Percentiles rank a stretch among this genome's conserved stretches.
phyloP scores from a whole-genome alignment of 2,888 invertebrate species.

The Tortrix viridana region DNA sequence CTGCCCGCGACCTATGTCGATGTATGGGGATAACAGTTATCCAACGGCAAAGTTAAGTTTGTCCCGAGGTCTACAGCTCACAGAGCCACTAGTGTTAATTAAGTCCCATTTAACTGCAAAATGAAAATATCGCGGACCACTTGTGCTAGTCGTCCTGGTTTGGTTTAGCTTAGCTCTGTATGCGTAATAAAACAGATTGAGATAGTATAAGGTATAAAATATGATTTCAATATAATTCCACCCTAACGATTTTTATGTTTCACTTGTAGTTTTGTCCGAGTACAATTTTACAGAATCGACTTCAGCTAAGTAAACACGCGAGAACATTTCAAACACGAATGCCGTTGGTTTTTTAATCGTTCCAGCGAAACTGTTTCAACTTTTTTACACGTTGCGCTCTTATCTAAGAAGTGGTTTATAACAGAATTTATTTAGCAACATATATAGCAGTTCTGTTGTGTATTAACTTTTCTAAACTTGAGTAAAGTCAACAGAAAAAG shows the following conservation, averaged over 20 bases:
- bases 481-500: neutral
- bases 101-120: too few species aligned
- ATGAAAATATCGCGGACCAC: too few species aligned
- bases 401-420: neutral
- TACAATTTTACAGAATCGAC: neutral
- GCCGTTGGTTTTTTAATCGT: constrained; percentile 6
- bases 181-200: too few species aligned
- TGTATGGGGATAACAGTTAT: too few species aligned
- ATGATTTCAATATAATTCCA: neutral
- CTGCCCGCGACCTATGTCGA: too few species aligned
- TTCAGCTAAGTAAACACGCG: constrained; percentile 9
- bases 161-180: too few species aligned
- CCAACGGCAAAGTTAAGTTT: too few species aligned
- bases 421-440: neutral
- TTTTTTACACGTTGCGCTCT: neutral
- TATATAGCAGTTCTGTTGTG: too few species aligned
- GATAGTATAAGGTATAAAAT: neutral
- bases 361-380: constrained; percentile 9
- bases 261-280: neutral
- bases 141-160: too few species aligned
- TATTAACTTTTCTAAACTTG: neutral
- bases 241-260: neutral
- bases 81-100: too few species aligned
- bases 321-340: constrained; percentile 18
- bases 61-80: too few species aligned